These are phyloP conservation scores for Mesorhabditis sp. DNA, from an alignment of 2,888 invertebrate genomes.

Conservation along the genomic window DNA sequence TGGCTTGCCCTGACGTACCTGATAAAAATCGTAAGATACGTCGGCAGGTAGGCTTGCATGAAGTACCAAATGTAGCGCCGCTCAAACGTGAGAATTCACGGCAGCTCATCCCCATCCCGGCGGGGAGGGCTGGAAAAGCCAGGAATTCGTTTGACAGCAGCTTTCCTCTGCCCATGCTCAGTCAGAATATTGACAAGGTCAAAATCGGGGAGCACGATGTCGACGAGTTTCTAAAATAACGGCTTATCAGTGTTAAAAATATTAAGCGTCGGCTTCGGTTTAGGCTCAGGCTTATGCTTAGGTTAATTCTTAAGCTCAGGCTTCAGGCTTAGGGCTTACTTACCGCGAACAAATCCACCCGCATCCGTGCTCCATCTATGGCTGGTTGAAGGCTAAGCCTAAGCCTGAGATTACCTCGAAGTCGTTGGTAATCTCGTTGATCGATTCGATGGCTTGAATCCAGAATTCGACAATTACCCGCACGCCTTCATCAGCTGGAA, in stretches of 20 bases:
- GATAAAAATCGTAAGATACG: constrained; percentile 56
- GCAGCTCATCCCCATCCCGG: constrained; percentile 57
- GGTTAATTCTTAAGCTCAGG: background rate
- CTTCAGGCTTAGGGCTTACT: background rate
- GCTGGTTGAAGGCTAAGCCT: too few species aligned
- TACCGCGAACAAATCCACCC: background rate
- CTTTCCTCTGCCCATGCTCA: constrained; percentile 22
- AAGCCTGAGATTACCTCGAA: constrained; percentile 47
- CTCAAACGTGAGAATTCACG: constrained; percentile 47
- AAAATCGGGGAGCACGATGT: constrained; percentile 54
- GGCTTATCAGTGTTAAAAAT: background rate
- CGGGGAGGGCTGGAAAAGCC: constrained; percentile 37
- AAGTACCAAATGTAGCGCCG: constrained; percentile 55
- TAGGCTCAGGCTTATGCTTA: constrained; percentile 17
- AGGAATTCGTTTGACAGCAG: background rate
- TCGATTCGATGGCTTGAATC: constrained; percentile 57
- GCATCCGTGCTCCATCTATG: constrained; percentile 30
- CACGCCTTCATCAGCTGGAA: constrained; percentile 49
- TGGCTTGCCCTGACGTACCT: constrained; percentile 24
- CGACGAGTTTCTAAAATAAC: constrained; percentile 28
- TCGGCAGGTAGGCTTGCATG: constrained; percentile 57
- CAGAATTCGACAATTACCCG: constrained; percentile 57
- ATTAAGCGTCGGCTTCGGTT: constrained; percentile 10
- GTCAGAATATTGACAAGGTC: constrained; percentile 41
- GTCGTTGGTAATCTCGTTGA: constrained; percentile 56